Evolutionary conservation across 2,797 vertebrate genomes (phyloP).

Genomic region (Sciurus vulgaris): DNA sequence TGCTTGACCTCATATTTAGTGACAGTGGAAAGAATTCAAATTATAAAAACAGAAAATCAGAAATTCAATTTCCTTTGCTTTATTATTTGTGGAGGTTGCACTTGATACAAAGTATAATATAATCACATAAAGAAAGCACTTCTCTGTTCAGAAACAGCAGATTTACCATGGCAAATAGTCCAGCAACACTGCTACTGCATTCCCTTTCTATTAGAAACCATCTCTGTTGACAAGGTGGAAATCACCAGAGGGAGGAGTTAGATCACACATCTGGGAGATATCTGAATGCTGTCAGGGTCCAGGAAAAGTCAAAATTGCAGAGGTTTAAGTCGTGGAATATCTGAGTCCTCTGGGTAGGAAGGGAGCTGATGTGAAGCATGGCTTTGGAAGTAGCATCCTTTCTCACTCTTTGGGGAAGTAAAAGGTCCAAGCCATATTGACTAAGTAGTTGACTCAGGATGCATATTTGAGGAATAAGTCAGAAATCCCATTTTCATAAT

Average conservation of each 20-base stretch:
- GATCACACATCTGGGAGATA: not conserved
- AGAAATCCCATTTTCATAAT: not conserved
- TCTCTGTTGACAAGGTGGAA: not conserved
- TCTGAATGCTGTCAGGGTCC: not conserved
- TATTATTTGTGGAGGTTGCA: not conserved
- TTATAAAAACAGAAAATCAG: slow-evolving; percentile 31
- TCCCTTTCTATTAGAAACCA: not conserved
- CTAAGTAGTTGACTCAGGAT: not conserved
- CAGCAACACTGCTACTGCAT: not conserved
- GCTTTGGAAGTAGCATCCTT: not conserved
- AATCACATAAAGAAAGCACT: not conserved
- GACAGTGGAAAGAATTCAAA: slow-evolving; percentile 68
- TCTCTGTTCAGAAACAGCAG: not conserved
- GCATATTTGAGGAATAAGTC: not conserved
- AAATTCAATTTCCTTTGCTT: not conserved
- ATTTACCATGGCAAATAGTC: not conserved
- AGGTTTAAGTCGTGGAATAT: not conserved
- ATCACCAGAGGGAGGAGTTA: not conserved
- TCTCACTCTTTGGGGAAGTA: not conserved
- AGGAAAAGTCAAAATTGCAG: not conserved
- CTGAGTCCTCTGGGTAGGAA: not conserved
- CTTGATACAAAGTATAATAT: slow-evolving; percentile 11
- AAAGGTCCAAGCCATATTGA: not conserved
- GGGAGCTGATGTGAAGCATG: not conserved
- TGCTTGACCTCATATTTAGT: slow-evolving; percentile 75